phyloP scores from a whole-genome alignment of 2,113 vertebrate genomes.

The Saiga tatarica region DNA sequence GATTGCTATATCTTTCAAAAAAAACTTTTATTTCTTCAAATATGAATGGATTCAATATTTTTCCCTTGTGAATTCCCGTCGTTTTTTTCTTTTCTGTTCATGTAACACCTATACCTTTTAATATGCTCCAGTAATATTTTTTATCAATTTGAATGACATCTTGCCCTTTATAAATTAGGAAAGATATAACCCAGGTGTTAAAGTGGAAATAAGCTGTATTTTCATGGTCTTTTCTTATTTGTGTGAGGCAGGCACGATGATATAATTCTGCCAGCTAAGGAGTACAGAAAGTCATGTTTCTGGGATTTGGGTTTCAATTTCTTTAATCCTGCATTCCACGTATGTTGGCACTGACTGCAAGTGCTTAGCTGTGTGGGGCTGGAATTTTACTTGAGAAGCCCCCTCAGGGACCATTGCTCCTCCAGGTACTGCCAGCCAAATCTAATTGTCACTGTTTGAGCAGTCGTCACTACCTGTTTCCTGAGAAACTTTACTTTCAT shows the following conservation, averaged over 20 bases:
- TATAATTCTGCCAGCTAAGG: background rate
- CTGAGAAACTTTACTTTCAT: conserved; percentile 43
- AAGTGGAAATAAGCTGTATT: conserved; percentile 3
- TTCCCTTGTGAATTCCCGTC: background rate
- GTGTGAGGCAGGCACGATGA: background rate
- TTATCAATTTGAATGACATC: background rate
- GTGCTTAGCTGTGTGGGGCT: background rate
- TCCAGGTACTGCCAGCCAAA: conserved; percentile 10
- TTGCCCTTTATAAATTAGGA: background rate
- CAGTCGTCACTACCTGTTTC: conserved; percentile 36
- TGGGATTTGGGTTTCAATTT: background rate
- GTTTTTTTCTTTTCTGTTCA: conserved; percentile 1
- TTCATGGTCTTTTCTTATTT: background rate
- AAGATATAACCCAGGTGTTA: background rate
- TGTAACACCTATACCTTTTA: background rate
- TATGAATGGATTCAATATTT: background rate
- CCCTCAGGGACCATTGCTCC: background rate
- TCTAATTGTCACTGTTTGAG: background rate
- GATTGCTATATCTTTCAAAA: background rate
- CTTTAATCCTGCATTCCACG: background rate
- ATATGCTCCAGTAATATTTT: background rate
- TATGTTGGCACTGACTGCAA: background rate
- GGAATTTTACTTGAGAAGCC: background rate
- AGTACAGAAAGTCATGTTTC: background rate
- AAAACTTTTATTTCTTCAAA: background rate